These are phyloP conservation scores for Astropecten irregularis DNA, from an alignment of 53 echinoderm and acorn worm genomes.

Conservation along the genomic window DNA sequence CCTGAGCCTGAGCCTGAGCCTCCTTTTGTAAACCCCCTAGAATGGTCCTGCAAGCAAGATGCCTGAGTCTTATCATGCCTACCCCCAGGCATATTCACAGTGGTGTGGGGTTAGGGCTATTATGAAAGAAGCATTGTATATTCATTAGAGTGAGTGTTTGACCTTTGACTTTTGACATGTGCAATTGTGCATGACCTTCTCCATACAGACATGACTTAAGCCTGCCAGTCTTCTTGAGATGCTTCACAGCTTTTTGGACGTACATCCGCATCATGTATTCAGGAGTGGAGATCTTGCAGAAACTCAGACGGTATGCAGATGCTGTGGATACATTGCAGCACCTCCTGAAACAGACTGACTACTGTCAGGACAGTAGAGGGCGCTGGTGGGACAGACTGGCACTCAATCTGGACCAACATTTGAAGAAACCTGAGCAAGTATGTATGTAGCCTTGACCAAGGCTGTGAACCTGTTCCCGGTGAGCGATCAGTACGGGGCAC, in stretches of 20 bases:
- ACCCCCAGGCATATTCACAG: background rate
- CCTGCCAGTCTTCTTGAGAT: slow-evolving; percentile 77
- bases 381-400: slow-evolving; percentile 94
- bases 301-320: slow-evolving; percentile 77
- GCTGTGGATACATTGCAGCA: slow-evolving; percentile 73
- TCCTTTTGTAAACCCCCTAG: no score
- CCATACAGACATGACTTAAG: slow-evolving; percentile 63
- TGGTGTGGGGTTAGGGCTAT: no score
- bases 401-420: slow-evolving; percentile 90
- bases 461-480: no score
- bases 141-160: no score
- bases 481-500: no score
- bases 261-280: slow-evolving; percentile 74
- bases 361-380: slow-evolving; percentile 82
- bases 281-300: slow-evolving; percentile 95
- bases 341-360: slow-evolving; percentile 68
- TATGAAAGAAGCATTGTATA: no score
- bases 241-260: slow-evolving; percentile 84
- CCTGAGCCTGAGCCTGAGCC: no score
- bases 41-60: no score
- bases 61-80: background rate
- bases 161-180: background rate
- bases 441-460: no score
- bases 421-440: slow-evolving; percentile 87
- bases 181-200: no score